Conservation (phyloP, 2,888 invertebrate genomes). For the Pharmacophagus antenor region DNA sequence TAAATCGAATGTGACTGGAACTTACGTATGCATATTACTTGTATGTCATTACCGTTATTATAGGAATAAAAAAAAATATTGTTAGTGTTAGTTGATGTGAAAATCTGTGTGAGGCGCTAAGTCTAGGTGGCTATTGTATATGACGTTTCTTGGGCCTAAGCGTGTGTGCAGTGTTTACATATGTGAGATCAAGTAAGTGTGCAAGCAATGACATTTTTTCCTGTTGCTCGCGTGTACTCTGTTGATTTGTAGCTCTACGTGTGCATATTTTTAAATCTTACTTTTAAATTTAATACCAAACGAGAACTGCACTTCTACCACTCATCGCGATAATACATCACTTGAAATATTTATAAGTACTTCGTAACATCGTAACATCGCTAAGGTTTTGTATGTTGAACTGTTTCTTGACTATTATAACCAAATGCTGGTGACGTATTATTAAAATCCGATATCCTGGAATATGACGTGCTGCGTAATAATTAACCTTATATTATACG, state of each 20-base stretch:
- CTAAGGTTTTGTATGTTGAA: not conserved
- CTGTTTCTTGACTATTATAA: not conserved
- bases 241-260: conserved; percentile 1
- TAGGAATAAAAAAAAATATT: too few species aligned
- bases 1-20: too few species aligned
- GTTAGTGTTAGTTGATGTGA: not conserved
- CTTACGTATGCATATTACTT: too few species aligned
- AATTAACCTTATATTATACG: not conserved
- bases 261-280: not conserved
- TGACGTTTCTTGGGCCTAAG: not conserved
- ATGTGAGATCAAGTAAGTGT: conserved; percentile 1
- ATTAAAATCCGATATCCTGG: not conserved
- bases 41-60: too few species aligned
- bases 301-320: not conserved
- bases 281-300: conserved; percentile 2
- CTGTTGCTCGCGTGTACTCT: conserved; percentile 17
- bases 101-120: not conserved
- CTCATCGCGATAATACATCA: not conserved
- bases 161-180: conserved; percentile 8
- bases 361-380: not conserved
- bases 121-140: not conserved
- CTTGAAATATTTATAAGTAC: conserved; percentile 1
- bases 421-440: not conserved
- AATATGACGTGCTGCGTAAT: not conserved
- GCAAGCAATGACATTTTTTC: conserved; percentile 10